Evolutionary conservation across 1,140 invertebrate species (phyloP), one percentile per base, ranked within the genome.

Genomic region (Pseudomyrmex gracilis): DNA sequence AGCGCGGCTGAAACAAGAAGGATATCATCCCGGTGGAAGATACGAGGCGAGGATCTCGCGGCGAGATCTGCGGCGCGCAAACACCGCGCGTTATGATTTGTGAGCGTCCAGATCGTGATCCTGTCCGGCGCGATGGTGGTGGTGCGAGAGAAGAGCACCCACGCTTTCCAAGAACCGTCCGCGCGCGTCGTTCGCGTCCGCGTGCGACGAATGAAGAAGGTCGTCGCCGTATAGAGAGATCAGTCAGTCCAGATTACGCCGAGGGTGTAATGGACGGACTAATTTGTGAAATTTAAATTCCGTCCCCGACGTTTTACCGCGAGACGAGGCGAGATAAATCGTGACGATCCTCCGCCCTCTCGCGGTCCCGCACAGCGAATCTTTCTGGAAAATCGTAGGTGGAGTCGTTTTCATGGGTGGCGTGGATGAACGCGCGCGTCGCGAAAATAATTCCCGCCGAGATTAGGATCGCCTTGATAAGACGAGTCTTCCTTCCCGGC

Each of bases 281-380:
- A 94, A 94, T 94, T 94, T 94, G 93, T 89, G 93, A 94, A 93
- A 94, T 94, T 94, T 93, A 94, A 94, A 94, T 94, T 94, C 93
- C 93, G 90, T 90, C 89, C 89, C 90, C 89, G 89, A 91, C 87
- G 88, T 92, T 90, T 92, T 89, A 87, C 85, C 90, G 84, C 90
- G 85, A 78, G 73, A 66, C 73, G 51, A 87, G 83, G 80, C 86
- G 86, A 87, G 85, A 87, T 87, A 87, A 87, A 87, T 87, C 86
- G 86, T 58, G 60, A 66, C 64, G 45, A 49, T 2, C 51, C 15
- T 45, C 45, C 24, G 34, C 34, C 34, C 34, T 34, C 34, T 34
- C 12, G 13, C 76, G 80, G 71, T 85, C 67, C 67, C 80, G 1
- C 2, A 78, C 85, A 74, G 63, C 77, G 82, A 60, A 87, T 73